Evolutionary conservation across 2,113 vertebrate genomes (phyloP).

Genomic region (Triplophysa siluroides): DNA sequence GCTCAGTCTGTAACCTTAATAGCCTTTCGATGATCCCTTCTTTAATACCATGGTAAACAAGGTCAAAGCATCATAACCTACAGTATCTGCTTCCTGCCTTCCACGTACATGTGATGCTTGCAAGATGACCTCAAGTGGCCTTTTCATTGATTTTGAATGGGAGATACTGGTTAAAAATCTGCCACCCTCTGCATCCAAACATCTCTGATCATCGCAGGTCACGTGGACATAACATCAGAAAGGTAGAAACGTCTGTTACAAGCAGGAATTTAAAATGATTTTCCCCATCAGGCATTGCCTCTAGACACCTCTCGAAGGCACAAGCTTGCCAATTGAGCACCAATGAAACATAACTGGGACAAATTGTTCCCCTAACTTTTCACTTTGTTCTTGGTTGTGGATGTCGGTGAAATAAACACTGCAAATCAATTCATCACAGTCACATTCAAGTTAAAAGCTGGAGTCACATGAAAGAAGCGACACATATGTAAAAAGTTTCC

Average conservation of each 20-base stretch:
- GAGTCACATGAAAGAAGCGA: neutral
- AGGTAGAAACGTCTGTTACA: conserved; percentile 39
- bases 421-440: conserved; percentile 1
- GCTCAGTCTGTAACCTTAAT: neutral
- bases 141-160: conserved; percentile 55
- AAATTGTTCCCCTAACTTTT: neutral
- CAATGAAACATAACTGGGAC: neutral
- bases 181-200: conserved; percentile 21
- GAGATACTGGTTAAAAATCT: conserved; percentile 34
- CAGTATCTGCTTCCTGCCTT: conserved; percentile 29
- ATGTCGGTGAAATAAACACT: neutral
- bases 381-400: conserved; percentile 20
- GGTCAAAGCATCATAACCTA: conserved; percentile 55
- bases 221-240: conserved; percentile 24
- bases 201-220: conserved; percentile 49
- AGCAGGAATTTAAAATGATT: neutral
- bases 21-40: conserved; percentile 57
- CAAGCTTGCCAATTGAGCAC: neutral
- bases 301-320: neutral
- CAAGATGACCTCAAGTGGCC: conserved; percentile 53
- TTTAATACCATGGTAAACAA: conserved; percentile 58
- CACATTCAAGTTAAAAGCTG: neutral
- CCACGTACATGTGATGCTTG: conserved; percentile 39
- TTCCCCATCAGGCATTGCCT: conserved; percentile 10
- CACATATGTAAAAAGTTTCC: neutral